These are phyloP conservation scores for Patella ulyssiponensis DNA, from an alignment of 2,888 invertebrate genomes.

Conservation along the genomic window DNA sequence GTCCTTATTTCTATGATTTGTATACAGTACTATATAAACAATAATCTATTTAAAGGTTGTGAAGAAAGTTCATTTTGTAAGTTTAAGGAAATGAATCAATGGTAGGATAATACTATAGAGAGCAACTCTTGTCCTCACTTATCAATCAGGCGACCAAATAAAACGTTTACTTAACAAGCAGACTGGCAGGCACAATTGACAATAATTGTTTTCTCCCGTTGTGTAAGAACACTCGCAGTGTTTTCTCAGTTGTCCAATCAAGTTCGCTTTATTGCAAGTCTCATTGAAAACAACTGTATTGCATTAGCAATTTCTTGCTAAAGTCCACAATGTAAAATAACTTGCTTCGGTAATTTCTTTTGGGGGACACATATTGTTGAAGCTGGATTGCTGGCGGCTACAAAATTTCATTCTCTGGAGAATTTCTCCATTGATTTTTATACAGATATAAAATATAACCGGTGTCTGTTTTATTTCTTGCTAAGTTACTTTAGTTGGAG, in stretches of 20 bases:
- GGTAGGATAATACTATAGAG: too few species aligned
- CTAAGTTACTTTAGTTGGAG: too few species aligned
- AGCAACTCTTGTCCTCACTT: neutral
- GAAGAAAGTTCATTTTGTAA: too few species aligned
- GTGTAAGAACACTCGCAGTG: neutral
- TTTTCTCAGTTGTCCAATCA: conserved; percentile 11
- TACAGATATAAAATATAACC: conserved; percentile 1
- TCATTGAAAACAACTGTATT: conserved; percentile 1
- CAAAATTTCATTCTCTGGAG: neutral
- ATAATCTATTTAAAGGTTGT: too few species aligned
- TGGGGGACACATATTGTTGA: conserved; percentile 11
- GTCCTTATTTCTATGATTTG: too few species aligned
- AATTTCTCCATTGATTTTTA: neutral
- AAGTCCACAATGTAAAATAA: conserved; percentile 12
- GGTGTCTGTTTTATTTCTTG: conserved; percentile 6
- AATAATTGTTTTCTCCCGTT: neutral
- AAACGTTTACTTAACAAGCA: conserved; percentile 5
- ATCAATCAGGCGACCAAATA: conserved; percentile 4
- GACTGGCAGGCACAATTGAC: neutral
- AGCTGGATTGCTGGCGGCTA: neutral
- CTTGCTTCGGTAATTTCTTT: conserved; percentile 7
- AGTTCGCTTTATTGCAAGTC: neutral
- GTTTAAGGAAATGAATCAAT: too few species aligned
- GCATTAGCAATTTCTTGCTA: conserved; percentile 5
- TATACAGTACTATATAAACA: too few species aligned